Percentiles rank a stretch among this genome's conserved stretches.
Conservation (phyloP, 2,888 invertebrate genomes). For the Nymphalis urticae region DNA sequence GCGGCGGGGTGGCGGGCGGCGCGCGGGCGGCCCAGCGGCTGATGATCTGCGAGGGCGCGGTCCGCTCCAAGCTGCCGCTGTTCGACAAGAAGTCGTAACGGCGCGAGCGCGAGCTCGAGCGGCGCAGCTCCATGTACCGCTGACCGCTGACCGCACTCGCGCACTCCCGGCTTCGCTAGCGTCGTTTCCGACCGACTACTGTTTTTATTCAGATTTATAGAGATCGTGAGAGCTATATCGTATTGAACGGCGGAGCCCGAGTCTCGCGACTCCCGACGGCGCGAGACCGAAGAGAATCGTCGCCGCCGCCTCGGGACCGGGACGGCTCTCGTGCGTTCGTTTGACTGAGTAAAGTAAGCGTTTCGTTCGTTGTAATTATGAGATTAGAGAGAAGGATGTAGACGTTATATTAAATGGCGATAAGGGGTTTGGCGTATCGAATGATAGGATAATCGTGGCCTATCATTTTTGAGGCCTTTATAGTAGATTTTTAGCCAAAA, state of each 20-base stretch:
- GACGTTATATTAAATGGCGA: constrained; percentile 15
- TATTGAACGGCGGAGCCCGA: not conserved
- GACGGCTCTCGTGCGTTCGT: constrained; percentile 29
- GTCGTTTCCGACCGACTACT: constrained; percentile 9
- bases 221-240: not conserved
- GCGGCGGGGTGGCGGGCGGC: constrained; percentile 44
- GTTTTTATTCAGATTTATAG: constrained; percentile 13
- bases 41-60: constrained; percentile 92
- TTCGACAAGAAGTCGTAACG: constrained; percentile 85
- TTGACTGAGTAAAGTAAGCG: constrained; percentile 53
- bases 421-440: not conserved
- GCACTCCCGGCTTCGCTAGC: constrained; percentile 1
- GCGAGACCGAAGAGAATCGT: not conserved
- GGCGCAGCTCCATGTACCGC: constrained; percentile 29
- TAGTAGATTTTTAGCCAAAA: constrained; percentile 37
- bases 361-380: constrained; percentile 45
- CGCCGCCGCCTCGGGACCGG: not conserved
- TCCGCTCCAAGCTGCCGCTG: constrained; percentile 90
- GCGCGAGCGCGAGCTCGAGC: constrained; percentile 32
- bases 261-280: not conserved
- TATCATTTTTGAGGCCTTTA: constrained; percentile 21
- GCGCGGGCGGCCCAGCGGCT: constrained; percentile 84
- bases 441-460: constrained; percentile 11
- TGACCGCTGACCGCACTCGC: constrained; percentile 23
- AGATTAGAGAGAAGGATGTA: constrained; percentile 48